Percentiles rank a stretch among this genome's conserved stretches.
Evolutionary conservation across 2,113 vertebrate species (phyloP).

Genomic region (Pelusios castaneus): DNA sequence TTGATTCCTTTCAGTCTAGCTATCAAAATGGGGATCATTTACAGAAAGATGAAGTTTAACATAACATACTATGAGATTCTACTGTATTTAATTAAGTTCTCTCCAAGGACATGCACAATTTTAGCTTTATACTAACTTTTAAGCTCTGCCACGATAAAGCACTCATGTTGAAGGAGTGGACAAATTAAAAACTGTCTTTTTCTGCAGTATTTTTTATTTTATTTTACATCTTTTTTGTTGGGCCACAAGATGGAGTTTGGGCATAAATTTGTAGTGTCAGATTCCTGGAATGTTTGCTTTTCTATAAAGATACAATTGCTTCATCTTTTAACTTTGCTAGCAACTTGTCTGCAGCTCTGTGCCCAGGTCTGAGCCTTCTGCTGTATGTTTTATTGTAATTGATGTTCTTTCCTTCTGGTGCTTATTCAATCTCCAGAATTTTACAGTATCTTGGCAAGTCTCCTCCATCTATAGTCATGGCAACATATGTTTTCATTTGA

Average conservation of each 20-base stretch:
- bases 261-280: rapidly evolving
- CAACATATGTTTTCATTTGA: not conserved
- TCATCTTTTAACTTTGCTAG: not conserved
- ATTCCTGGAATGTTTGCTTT: not conserved
- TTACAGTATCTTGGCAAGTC: not conserved
- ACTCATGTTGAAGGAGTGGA: not conserved
- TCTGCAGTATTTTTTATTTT: not conserved
- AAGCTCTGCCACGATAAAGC: not conserved
- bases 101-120: not conserved
- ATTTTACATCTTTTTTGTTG: not conserved
- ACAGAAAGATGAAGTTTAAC: not conserved
- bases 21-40: not conserved
- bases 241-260: not conserved
- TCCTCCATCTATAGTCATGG: not conserved
- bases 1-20: not conserved
- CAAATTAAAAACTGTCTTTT: not conserved
- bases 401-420: not conserved
- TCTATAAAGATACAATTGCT: not conserved
- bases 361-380: not conserved
- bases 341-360: not conserved
- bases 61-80: not conserved
- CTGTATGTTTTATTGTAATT: not conserved
- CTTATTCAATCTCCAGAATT: not conserved
- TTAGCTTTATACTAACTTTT: not conserved
- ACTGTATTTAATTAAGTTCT: not conserved